These are phyloP conservation scores for Aphaenogaster ashmeadi DNA, from an alignment of 1,140 invertebrate genomes.

Conservation along the genomic window DNA sequence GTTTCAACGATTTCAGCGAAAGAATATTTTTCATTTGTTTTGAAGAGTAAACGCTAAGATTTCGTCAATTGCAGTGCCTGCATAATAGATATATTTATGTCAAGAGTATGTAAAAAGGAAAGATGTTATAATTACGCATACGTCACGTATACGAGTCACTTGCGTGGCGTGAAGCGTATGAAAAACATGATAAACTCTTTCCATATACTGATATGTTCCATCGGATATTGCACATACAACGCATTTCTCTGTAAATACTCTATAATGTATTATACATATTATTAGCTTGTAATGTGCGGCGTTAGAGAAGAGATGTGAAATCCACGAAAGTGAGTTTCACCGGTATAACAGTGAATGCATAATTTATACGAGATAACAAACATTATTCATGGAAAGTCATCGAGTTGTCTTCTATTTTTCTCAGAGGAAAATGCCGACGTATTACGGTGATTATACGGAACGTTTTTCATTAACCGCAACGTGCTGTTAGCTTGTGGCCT, in stretches of 20 bases:
- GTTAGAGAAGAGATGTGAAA: neutral
- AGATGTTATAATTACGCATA: neutral
- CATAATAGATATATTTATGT: constrained; percentile 33
- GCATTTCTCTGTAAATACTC: constrained; percentile 57
- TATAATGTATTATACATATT: constrained; percentile 43
- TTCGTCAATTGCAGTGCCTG: neutral
- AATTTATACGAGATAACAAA: constrained; percentile 53
- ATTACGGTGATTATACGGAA: neutral
- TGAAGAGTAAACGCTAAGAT: neutral
- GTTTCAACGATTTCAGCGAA: neutral
- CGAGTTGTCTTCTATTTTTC: neutral
- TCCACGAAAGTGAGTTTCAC: neutral
- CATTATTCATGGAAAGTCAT: constrained; percentile 4
- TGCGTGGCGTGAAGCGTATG: neutral
- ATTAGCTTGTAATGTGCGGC: constrained; percentile 10
- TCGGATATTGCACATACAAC: neutral
- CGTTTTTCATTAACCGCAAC: constrained; percentile 13
- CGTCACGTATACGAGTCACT: neutral
- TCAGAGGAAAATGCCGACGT: neutral
- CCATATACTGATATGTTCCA: neutral
- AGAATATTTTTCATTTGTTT: neutral
- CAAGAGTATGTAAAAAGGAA: neutral
- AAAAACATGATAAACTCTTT: neutral
- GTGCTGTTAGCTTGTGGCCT: constrained; percentile 61
- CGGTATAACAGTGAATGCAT: constrained; percentile 1